phyloP scores from a whole-genome alignment of 2,888 invertebrate species.

The Drosophila anomalipes region DNA sequence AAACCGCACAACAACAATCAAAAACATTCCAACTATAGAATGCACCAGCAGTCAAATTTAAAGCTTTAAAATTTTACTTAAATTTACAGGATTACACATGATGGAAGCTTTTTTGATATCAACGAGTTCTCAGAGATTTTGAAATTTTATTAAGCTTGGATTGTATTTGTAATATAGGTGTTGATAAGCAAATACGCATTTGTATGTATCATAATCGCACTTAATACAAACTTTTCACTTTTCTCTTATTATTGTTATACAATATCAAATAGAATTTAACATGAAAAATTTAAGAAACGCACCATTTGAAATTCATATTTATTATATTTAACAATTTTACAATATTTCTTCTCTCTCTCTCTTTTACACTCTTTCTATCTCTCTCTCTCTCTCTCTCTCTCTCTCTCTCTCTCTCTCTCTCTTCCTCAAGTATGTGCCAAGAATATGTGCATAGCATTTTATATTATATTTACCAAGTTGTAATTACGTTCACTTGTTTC shows the following conservation, averaged over 20 bases:
- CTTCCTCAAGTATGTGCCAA: background rate
- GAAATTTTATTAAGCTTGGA: background rate
- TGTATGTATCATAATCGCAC: background rate
- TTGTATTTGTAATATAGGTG: background rate
- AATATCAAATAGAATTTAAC: background rate
- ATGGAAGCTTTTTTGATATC: no score
- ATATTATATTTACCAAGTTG: constrained; percentile 10
- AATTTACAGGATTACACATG: background rate
- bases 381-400: no score
- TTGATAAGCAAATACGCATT: no score
- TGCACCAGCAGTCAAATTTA: background rate
- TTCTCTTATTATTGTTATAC: background rate
- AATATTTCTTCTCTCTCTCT: background rate
- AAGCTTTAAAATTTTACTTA: background rate
- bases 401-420: background rate
- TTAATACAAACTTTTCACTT: background rate
- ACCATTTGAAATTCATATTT: background rate
- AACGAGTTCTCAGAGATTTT: background rate
- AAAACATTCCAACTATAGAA: background rate
- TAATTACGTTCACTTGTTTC: constrained; percentile 12
- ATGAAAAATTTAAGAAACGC: background rate
- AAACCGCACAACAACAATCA: background rate
- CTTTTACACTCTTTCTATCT: no score
- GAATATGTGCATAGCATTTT: background rate
- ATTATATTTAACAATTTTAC: background rate